These are phyloP conservation scores for Gephyroberyx darwinii DNA, from an alignment of 2,797 vertebrate genomes.

Conservation along the genomic window DNA sequence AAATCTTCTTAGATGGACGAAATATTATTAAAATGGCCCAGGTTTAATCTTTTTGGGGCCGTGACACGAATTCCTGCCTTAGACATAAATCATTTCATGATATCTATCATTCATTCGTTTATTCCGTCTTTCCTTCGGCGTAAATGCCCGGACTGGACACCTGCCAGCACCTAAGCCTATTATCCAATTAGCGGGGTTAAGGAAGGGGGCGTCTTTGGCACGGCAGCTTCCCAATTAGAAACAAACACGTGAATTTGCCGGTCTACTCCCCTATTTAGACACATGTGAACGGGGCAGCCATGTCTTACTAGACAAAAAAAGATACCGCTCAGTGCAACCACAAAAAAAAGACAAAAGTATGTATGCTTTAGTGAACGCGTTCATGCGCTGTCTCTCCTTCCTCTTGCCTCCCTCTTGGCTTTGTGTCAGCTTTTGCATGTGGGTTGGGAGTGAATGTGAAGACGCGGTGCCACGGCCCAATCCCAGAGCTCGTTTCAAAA, in stretches of 20 bases:
- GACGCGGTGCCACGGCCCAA: constrained; percentile 79
- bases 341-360: constrained; percentile 59
- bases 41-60: too few relatives aligned
- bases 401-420: constrained; percentile 84
- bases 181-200: constrained; percentile 77
- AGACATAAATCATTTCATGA: neutral
- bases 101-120: neutral
- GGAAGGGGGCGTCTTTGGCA: constrained; percentile 45
- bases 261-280: constrained; percentile 62
- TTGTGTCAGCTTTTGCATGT: constrained; percentile 79
- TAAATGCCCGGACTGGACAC: neutral
- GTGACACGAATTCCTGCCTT: neutral
- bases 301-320: constrained; percentile 32
- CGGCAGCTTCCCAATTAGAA: constrained; percentile 65
- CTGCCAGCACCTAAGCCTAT: constrained; percentile 55
- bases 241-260: constrained; percentile 66
- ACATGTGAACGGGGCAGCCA: constrained; percentile 2
- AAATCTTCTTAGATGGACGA: too few relatives aligned
- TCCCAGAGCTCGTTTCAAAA: constrained; percentile 82
- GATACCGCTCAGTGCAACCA: neutral
- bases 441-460: constrained; percentile 79
- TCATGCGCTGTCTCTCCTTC: constrained; percentile 80
- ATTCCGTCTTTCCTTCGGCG: neutral
- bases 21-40: too few relatives aligned
- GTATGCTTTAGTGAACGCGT: constrained; percentile 80